Evolutionary conservation across 2,888 invertebrate species (phyloP).

Genomic region (Hesperia comma): DNA sequence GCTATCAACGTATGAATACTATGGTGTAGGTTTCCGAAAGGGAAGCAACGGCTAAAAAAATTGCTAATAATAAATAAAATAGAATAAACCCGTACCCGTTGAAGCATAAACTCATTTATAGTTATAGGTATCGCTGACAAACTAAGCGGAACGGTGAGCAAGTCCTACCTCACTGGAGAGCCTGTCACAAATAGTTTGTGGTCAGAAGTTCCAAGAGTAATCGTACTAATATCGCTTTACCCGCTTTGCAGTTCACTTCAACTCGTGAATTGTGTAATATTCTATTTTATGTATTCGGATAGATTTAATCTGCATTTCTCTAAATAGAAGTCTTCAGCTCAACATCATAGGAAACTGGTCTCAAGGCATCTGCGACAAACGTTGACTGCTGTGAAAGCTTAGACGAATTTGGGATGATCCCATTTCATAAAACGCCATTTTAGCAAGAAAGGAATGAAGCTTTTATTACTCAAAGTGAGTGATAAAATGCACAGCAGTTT

Average conservation of each 20-base stretch:
- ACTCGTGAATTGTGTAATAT: slow-evolving; percentile 62
- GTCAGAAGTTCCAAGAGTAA: slow-evolving; percentile 66
- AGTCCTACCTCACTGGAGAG: slow-evolving; percentile 43
- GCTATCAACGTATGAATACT: too few species aligned
- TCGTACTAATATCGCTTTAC: slow-evolving; percentile 63
- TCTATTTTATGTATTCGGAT: slow-evolving; percentile 72
- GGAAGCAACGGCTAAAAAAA: too few species aligned
- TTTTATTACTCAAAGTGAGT: slow-evolving; percentile 77
- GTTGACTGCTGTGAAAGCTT: slow-evolving; percentile 66
- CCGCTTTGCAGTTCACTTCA: slow-evolving; percentile 51
- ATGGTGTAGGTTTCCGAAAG: too few species aligned
- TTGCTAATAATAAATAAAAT: too few species aligned
- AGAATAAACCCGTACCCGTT: neutral
- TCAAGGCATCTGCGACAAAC: too few species aligned
- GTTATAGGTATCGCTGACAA: slow-evolving; percentile 29
- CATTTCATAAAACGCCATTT: slow-evolving; percentile 77
- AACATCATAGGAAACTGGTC: too few species aligned
- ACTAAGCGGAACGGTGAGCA: slow-evolving; percentile 44
- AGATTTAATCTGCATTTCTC: slow-evolving; percentile 52
- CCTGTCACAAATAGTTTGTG: slow-evolving; percentile 64
- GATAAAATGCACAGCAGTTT: slow-evolving; percentile 72
- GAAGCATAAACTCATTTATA: neutral
- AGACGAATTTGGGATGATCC: slow-evolving; percentile 78
- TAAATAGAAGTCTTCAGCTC: slow-evolving; percentile 42
- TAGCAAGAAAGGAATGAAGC: slow-evolving; percentile 68